Percentiles rank a stretch among this genome's conserved stretches.
phyloP scores from a whole-genome alignment of 2,797 vertebrate genomes.

The Antrozous pallidus region DNA sequence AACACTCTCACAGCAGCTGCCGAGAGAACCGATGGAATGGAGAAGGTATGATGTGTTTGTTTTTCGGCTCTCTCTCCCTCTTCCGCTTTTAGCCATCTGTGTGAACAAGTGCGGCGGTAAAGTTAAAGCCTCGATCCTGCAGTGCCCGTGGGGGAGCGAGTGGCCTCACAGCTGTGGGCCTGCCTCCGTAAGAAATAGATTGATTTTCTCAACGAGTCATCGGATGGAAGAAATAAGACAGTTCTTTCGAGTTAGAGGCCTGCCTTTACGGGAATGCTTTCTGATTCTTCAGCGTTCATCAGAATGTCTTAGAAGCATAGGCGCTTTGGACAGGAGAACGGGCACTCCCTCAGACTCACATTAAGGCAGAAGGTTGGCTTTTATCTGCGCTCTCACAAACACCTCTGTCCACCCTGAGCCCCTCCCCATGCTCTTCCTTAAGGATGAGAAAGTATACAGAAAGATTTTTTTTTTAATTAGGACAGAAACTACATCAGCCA shows the following conservation, averaged over 20 bases:
- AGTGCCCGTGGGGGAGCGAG: background rate
- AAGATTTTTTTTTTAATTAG: background rate
- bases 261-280: background rate
- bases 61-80: background rate
- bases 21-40: slow-evolving; percentile 98
- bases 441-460: background rate
- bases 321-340: background rate
- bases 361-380: background rate
- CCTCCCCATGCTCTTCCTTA: background rate
- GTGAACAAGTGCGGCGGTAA: background rate
- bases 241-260: background rate
- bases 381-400: rapidly evolving
- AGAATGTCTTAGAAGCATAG: background rate
- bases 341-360: background rate
- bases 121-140: background rate
- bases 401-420: too few relatives aligned
- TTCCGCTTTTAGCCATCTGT: background rate
- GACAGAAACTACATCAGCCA: too few relatives aligned
- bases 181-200: background rate
- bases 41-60: slow-evolving; percentile 85
- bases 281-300: background rate
- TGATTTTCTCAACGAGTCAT: background rate
- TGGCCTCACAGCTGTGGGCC: rapidly evolving
- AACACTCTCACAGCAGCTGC: slow-evolving; percentile 94
- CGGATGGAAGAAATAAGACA: background rate